A percentile compares a stretch with the other conserved stretches of the same genome.
Evolutionary conservation across 2,113 vertebrate species (phyloP).

Genomic region (Podilymbus podiceps): DNA sequence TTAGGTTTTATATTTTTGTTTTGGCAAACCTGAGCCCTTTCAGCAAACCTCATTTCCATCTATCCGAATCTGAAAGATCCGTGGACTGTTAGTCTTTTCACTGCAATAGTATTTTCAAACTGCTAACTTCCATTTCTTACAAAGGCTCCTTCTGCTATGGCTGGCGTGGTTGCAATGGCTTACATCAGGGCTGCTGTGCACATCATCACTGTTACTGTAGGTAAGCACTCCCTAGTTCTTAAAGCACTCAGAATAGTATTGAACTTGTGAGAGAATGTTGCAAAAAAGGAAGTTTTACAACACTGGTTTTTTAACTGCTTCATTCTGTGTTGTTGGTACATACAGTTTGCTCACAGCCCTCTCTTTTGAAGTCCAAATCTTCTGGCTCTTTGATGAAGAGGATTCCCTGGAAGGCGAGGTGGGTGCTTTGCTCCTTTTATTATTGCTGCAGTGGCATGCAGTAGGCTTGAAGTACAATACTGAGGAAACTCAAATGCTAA

Average conservation of each 20-base stretch:
- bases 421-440: background rate
- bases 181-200: background rate
- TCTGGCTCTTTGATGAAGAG: background rate
- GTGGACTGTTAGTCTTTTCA: background rate
- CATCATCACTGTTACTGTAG: background rate
- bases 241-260: background rate
- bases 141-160: background rate
- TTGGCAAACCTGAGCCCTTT: background rate
- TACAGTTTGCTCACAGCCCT: no score
- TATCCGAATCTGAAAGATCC: background rate
- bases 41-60: background rate
- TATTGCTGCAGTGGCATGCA: background rate
- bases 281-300: background rate
- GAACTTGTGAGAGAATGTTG: background rate
- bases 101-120: background rate
- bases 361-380: background rate
- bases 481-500: background rate
- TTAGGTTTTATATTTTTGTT: background rate
- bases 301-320: background rate
- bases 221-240: background rate
- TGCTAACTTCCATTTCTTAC: background rate
- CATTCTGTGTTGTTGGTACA: background rate
- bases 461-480: background rate
- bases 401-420: background rate
- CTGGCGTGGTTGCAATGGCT: accelerated